Percentiles rank a stretch among this genome's conserved stretches.
phyloP scores from a whole-genome alignment of 2,888 invertebrate species.

The Ormyrus thymus region DNA sequence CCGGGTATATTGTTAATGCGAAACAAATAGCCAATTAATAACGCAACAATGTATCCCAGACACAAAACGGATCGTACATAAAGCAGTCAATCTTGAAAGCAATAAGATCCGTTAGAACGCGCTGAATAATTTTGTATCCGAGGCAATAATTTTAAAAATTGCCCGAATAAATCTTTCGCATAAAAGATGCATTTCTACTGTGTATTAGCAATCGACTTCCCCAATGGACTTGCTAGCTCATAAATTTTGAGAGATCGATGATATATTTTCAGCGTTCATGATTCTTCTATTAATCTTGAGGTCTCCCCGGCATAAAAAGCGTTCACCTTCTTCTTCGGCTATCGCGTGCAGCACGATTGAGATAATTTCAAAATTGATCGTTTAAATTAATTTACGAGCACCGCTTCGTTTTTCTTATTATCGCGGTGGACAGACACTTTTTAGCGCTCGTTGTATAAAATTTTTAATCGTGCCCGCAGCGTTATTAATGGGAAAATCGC shows the following conservation, averaged over 20 bases:
- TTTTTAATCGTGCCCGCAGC: neutral
- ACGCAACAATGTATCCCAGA: too few relatives aligned
- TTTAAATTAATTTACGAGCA: neutral
- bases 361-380: neutral
- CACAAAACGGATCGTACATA: too few relatives aligned
- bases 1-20: too few relatives aligned
- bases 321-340: neutral
- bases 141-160: neutral
- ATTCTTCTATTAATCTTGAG: constrained; percentile 1
- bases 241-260: constrained; percentile 2
- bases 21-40: too few relatives aligned
- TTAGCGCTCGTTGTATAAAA: neutral
- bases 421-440: too few relatives aligned
- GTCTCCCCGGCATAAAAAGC: neutral
- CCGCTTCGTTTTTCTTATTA: neutral
- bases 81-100: too few relatives aligned
- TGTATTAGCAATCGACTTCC: constrained; percentile 8
- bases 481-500: neutral
- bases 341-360: neutral
- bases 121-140: neutral
- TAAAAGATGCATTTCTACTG: constrained; percentile 6
- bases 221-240: neutral
- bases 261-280: neutral
- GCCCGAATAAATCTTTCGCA: neutral
- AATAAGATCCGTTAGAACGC: neutral